phyloP scores from a whole-genome alignment of 1,140 invertebrate genomes.

The Lordiphosa stackelbergi region DNA sequence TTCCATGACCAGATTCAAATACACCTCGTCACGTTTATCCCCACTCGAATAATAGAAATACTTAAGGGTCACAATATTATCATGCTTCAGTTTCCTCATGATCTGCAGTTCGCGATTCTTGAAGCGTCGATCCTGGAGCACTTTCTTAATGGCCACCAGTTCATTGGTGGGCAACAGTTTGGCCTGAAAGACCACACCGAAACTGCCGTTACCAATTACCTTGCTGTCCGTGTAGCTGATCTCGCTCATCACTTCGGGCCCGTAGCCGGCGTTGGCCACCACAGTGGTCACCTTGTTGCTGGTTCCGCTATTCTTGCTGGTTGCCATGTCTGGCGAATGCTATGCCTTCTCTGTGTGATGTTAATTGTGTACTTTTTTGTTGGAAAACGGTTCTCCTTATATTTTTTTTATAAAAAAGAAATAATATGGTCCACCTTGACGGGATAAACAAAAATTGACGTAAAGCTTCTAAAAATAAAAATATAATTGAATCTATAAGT shows the following conservation, averaged over 20 bases:
- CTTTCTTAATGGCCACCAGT: slow-evolving; percentile 99
- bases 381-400: no score
- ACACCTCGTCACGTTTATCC: slow-evolving; percentile 99
- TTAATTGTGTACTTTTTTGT: no score
- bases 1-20: slow-evolving; percentile 99
- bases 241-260: slow-evolving; percentile 94
- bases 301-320: slow-evolving; percentile 1
- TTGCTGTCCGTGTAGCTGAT: slow-evolving; percentile 98
- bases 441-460: no score
- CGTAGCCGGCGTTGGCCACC: slow-evolving; percentile 94
- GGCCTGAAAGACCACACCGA: slow-evolving; percentile 99
- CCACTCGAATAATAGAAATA: slow-evolving; percentile 99
- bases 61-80: slow-evolving; percentile 99
- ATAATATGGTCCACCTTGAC: no score
- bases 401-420: no score
- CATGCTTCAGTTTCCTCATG: slow-evolving; percentile 98
- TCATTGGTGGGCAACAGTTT: slow-evolving; percentile 95
- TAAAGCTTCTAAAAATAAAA: no score
- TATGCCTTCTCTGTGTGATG: background rate
- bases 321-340: background rate
- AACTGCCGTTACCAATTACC: slow-evolving; percentile 99
- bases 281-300: slow-evolving; percentile 92
- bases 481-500: no score
- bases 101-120: slow-evolving; percentile 99
- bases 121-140: slow-evolving; percentile 98